phyloP scores from a whole-genome alignment of 2,888 invertebrate genomes.

The Mechanitis mazaeus region DNA sequence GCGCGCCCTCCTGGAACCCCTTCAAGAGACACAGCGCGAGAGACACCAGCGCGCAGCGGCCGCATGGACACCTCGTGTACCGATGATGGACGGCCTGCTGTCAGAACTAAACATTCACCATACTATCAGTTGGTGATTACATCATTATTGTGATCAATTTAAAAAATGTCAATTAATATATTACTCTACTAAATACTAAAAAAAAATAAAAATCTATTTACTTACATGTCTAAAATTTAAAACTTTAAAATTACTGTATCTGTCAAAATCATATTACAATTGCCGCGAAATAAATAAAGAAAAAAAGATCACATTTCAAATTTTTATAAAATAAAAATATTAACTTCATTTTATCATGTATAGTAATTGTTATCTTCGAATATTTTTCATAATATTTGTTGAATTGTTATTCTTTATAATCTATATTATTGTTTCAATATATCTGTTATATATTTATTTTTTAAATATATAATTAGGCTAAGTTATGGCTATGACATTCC shows the following conservation, averaged over 20 bases:
- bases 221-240: no score
- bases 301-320: not conserved
- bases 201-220: no score
- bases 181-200: no score
- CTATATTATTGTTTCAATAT: conserved; percentile 15
- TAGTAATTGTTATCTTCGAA: conserved; percentile 5
- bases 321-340: not conserved
- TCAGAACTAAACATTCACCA: not conserved
- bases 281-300: not conserved
- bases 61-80: conserved; percentile 70
- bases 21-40: conserved; percentile 79
- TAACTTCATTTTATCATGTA: not conserved
- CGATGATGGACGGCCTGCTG: conserved; percentile 50
- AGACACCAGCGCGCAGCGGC: conserved; percentile 68
- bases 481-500: conserved; percentile 66
- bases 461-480: conserved; percentile 63
- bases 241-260: no score
- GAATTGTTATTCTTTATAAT: not conserved
- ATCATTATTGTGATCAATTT: not conserved
- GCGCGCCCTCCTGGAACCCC: conserved; percentile 82
- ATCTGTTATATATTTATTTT: conserved; percentile 58
- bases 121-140: not conserved
- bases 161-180: no score
- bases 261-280: no score
- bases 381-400: not conserved